phyloP scores from a whole-genome alignment of 2,888 invertebrate species.

The Oligia strigilis region DNA sequence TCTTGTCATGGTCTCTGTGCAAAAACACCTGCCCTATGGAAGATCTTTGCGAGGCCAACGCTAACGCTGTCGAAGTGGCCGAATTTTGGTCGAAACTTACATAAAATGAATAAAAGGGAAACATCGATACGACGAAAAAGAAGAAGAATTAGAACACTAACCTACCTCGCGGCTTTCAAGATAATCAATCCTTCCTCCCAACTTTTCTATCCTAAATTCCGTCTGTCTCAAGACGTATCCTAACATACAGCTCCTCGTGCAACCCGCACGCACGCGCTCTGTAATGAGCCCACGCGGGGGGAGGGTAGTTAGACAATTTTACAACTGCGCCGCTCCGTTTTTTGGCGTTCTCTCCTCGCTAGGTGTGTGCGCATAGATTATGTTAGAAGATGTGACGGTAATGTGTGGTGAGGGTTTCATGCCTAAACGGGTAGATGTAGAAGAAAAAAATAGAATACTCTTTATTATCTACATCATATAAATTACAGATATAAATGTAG shows the following conservation, averaged over 20 bases:
- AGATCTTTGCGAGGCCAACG: no score
- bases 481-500: no score
- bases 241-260: slow-evolving; percentile 64
- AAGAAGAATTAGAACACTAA: not conserved
- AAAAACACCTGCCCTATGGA: no score
- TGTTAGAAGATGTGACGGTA: slow-evolving; percentile 64
- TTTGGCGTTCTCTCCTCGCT: slow-evolving; percentile 88
- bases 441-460: not conserved
- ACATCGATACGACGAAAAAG: no score
- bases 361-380: slow-evolving; percentile 85
- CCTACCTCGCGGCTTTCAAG: no score
- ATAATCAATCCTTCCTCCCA: not conserved
- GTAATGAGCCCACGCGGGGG: slow-evolving; percentile 89
- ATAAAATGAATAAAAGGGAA: no score
- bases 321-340: slow-evolving; percentile 90
- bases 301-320: slow-evolving; percentile 91
- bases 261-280: slow-evolving; percentile 82
- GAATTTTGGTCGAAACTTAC: no score
- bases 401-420: slow-evolving; percentile 25
- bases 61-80: no score
- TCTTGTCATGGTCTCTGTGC: no score
- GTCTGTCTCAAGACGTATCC: slow-evolving; percentile 71
- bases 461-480: no score
- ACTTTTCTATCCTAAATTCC: no score
- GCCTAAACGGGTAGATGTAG: slow-evolving; percentile 39